These are phyloP conservation scores for Drosophila lowei DNA, from an alignment of 1,140 invertebrate species.

Conservation along the genomic window DNA sequence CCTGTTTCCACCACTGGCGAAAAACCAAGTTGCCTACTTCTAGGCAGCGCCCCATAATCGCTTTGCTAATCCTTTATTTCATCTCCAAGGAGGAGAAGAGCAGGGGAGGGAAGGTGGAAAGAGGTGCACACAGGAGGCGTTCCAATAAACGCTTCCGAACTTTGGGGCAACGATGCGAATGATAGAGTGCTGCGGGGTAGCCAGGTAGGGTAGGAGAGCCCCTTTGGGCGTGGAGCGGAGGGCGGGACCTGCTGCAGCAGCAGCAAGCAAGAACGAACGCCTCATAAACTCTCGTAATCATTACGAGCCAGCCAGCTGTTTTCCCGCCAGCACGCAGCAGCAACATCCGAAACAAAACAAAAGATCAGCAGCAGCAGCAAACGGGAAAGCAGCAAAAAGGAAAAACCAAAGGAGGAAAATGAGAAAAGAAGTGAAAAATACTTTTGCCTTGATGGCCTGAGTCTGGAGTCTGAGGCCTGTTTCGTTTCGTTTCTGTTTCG, in stretches of 20 bases:
- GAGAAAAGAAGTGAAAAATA: slow-evolving; percentile 35
- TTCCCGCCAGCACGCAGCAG: slow-evolving; percentile 64
- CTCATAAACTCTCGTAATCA: slow-evolving; percentile 70
- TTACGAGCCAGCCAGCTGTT: slow-evolving; percentile 78
- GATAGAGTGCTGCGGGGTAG: slow-evolving; percentile 56
- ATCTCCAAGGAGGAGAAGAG: slow-evolving; percentile 3
- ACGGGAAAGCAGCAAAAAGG: slow-evolving; percentile 30
- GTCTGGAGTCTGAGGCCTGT: slow-evolving; percentile 23
- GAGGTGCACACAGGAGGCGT: slow-evolving; percentile 16
- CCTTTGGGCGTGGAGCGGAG: no score
- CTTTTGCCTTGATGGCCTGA: slow-evolving; percentile 36
- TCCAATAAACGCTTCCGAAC: slow-evolving; percentile 71
- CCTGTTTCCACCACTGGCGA: background rate
- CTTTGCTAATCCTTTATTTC: slow-evolving; percentile 55
- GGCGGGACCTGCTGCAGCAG: background rate
- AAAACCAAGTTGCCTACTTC: slow-evolving; percentile 63
- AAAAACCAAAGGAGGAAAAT: slow-evolving; percentile 30
- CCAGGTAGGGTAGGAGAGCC: background rate
- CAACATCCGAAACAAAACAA: slow-evolving; percentile 56
- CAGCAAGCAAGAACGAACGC: slow-evolving; percentile 12
- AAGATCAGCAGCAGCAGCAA: slow-evolving; percentile 12
- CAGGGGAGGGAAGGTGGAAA: background rate
- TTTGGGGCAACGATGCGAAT: slow-evolving; percentile 76
- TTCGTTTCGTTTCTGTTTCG: slow-evolving; percentile 58
- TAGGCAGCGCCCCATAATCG: slow-evolving; percentile 59